Base-by-base conservation (phyloP, 2,113 vertebrate genomes). In the Gymnorhina tibicen region DNA sequence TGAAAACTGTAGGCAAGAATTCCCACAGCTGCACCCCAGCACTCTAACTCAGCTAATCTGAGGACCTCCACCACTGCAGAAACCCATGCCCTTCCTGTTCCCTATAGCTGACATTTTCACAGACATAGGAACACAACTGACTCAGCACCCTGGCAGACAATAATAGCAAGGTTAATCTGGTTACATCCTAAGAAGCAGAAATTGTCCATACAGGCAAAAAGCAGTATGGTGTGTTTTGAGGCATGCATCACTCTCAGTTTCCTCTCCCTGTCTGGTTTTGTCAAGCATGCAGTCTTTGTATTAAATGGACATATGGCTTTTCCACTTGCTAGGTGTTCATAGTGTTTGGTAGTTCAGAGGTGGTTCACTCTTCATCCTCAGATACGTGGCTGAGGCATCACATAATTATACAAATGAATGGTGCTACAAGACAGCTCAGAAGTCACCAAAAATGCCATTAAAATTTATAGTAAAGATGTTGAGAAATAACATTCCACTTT, bases 161-260 rank as follows among this genome's bases (percentile, higher is more conserved):
- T 32, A 93, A 95, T 42, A 93, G 53, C 75, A 76, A 96, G 75
- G 93, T 86, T 93, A 86, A 88, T 86, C 79, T 90, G 64, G 39
- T 88, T 86, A 90, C 72, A 67, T 44, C 50, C 75, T 88, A 70
- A 86, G 33, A 56, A 74, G 63, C 21, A 90, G 68, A 55, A 94
- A 83, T 35, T 70, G 75, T 49, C 63, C 56, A 64, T 82, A 80
- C 3, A 88, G 75, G 76, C 79, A 94, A 90, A 91, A 94, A 88
- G 68, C 53, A 79, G 69, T 37, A 23, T 1, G 2, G 30, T 47
- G 39, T 42, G n/a, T 56, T 78, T 47, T 4, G 41, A 82, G 63
- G 63, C 55, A 74, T 18, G 59, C 7, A 18, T 55, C 85, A 63
- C 33, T 70, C 88, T 87, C 63, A n/a, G 55, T 63, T 89, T 85